Evolutionary conservation across 2,113 vertebrate species (phyloP).

Genomic region (Halcyon senegalensis): DNA sequence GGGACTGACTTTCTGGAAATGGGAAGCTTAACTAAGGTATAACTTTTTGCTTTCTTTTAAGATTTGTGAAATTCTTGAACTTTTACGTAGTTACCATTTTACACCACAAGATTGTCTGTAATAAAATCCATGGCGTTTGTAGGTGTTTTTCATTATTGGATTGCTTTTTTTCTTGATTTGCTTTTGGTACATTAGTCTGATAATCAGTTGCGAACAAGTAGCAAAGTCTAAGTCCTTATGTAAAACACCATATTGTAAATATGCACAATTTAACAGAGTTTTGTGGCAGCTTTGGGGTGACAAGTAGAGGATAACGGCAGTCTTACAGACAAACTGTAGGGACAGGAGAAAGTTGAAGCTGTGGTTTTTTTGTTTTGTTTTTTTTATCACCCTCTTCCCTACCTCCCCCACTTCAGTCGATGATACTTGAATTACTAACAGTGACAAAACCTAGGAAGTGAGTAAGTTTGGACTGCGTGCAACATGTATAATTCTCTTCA

Average conservation of each 20-base stretch:
- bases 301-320: neutral
- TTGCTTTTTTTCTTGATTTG: neutral
- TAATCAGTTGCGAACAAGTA: neutral
- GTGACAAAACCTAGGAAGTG: conserved; percentile 39
- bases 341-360: neutral
- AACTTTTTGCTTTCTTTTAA: neutral
- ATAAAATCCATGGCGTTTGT: neutral
- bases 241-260: neutral
- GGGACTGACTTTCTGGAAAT: neutral
- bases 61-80: neutral
- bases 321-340: neutral
- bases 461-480: neutral
- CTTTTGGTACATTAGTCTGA: neutral
- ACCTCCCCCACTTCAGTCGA: neutral
- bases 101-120: neutral
- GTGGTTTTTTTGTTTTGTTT: neutral
- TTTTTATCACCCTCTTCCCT: neutral
- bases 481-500: neutral
- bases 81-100: neutral
- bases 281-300: neutral
- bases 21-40: neutral
- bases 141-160: neutral
- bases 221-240: neutral
- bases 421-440: neutral
- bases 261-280: neutral